phyloP scores from a whole-genome alignment of 2,113 vertebrate species.

The Chaetura pelagica region DNA sequence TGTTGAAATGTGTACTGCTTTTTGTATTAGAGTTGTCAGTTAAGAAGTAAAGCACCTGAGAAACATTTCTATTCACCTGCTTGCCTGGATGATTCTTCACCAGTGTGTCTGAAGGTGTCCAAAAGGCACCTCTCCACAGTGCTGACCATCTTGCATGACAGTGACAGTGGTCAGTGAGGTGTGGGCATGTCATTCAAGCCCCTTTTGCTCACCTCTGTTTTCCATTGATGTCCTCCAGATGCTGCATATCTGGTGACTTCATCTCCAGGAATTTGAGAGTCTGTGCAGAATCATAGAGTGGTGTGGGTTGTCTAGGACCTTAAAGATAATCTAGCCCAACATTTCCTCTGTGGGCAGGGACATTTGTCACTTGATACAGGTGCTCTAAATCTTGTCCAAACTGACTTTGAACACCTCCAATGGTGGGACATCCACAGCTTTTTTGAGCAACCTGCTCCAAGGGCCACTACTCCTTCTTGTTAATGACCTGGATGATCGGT shows the following conservation, averaged over 20 bases:
- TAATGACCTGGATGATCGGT: background rate
- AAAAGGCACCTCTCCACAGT: background rate
- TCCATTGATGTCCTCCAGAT: slow-evolving; percentile 89
- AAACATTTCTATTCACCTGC: background rate
- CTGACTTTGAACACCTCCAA: background rate
- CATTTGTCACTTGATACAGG: background rate
- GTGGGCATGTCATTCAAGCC: background rate
- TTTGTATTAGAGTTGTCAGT: background rate
- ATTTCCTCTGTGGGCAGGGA: background rate
- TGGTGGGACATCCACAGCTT: too few species aligned
- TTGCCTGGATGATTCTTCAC: background rate
- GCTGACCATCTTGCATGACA: background rate
- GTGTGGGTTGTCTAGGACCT: background rate
- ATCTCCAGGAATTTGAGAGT: background rate
- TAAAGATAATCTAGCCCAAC: background rate
- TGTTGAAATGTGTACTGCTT: background rate
- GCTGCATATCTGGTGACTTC: background rate
- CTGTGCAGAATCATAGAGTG: background rate
- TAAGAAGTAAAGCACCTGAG: background rate
- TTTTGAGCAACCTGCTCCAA: too few species aligned
- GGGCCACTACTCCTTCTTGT: too few species aligned
- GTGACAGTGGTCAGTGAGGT: background rate
- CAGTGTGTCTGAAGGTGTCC: background rate
- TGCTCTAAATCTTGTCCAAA: background rate
- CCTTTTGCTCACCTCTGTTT: slow-evolving; percentile 72